Evolutionary conservation across 2,113 vertebrate genomes (phyloP).

Genomic region (Microtus richardsoni): DNA sequence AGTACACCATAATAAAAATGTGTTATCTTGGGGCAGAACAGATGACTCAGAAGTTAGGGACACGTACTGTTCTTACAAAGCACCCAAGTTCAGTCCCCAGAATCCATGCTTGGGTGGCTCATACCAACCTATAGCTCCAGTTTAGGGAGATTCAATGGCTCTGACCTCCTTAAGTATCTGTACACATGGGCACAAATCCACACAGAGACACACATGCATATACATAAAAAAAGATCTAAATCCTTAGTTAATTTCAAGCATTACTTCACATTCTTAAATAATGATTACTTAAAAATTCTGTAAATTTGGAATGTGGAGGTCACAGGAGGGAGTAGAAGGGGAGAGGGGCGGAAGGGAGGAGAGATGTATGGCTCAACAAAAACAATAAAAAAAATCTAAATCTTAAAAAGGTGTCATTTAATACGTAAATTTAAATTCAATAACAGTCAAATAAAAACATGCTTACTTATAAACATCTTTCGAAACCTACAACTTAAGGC

Average conservation of each 20-base stretch:
- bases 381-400: neutral
- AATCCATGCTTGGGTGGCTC: neutral
- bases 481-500: conserved; percentile 15
- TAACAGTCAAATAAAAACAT: neutral
- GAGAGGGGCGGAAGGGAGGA: too few species aligned
- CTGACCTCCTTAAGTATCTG: neutral
- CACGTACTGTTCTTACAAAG: neutral
- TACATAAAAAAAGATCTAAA: neutral
- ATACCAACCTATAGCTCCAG: neutral
- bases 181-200: neutral
- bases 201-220: neutral
- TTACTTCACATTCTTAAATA: too few species aligned
- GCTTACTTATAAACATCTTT: conserved; percentile 16
- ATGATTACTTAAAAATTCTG: too few species aligned
- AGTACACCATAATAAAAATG: conserved; percentile 23
- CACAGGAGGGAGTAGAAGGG: too few species aligned
- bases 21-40: neutral
- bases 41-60: neutral
- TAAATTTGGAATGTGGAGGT: too few species aligned
- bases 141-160: neutral
- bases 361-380: too few species aligned
- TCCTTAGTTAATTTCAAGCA: too few species aligned
- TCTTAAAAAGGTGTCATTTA: neutral
- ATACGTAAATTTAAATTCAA: neutral
- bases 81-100: neutral